These are phyloP conservation scores for Fringilla coelebs DNA, from an alignment of 2,797 vertebrate genomes.

Conservation along the genomic window DNA sequence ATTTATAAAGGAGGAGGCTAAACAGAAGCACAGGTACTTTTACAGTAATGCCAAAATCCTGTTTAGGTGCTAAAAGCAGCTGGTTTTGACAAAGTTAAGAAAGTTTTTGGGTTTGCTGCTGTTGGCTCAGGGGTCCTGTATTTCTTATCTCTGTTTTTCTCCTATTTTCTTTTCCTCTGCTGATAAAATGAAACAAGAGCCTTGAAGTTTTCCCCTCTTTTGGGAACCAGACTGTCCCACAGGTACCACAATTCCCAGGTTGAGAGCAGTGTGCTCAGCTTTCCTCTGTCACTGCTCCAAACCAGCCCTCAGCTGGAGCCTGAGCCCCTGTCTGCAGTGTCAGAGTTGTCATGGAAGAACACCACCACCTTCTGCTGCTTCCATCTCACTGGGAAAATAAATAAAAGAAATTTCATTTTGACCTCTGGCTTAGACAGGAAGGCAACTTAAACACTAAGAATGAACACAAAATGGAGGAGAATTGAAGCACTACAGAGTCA, in stretches of 20 bases:
- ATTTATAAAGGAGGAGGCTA: neutral
- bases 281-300: neutral
- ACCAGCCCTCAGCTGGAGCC: conserved; percentile 5
- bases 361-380: neutral
- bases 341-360: neutral
- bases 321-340: conserved; percentile 5
- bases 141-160: neutral
- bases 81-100: neutral
- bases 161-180: neutral
- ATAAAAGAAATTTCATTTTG: conserved; percentile 15
- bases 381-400: conserved; percentile 36
- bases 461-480: conserved; percentile 3
- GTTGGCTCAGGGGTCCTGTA: neutral
- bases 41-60: neutral
- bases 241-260: neutral
- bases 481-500: neutral
- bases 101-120: neutral
- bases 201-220: neutral
- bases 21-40: neutral
- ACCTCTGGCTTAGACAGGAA: neutral
- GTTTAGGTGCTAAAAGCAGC: neutral
- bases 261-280: neutral
- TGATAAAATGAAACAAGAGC: neutral
- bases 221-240: neutral
- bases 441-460: conserved; percentile 31